Evolutionary conservation across 2,888 invertebrate species (phyloP), one percentile per base, ranked within the genome.

Genomic region (Sphinx pinastri): DNA sequence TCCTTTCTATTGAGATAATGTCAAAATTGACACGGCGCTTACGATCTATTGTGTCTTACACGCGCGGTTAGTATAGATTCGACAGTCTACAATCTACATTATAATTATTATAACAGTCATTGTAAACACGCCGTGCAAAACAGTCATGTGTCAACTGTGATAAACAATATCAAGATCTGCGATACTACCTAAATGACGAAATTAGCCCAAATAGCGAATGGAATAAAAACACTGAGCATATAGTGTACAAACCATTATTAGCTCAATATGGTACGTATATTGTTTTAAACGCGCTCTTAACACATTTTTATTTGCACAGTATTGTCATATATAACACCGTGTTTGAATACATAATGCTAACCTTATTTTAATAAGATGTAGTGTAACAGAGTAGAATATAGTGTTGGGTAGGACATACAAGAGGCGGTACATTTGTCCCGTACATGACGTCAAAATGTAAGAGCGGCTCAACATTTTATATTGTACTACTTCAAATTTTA

Each of bases 1-100:
- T 73, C 67, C 47, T 68, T 66, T 19, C 63, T 59, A 73, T 72
- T 68, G 68, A 73, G 74, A 79, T 76, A 77, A 69, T 71, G 71
- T 70, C 68, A 72, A 70, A 74, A 71, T 38, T 71, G 59, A 68
- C 59, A 68, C 70, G 74, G 73, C 77, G 72, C 60, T 68, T 79
- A 73, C 54, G 69, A 67, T 74, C 60, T 74, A 77, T 72, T 31
- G 58, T 60, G 52, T 49, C 19, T 11, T 45, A 45, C 16, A n/a
- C 6, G 38, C 63, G 47, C 63, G 8, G n/a, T 13, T 63, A 45
- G 14, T 57, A 16, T 11, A 16, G 10, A 11, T 16, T n/a, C 16
- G 54, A 54, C 19, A 16, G 25, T 25, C 6, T 38, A 54, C 19
- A 16, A 12, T 25, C 38, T 38, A 38, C 38, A 38, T 38, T 38